Evolutionary conservation across 2,113 vertebrate genomes (phyloP).

Genomic region (Aegotheles bennettii): DNA sequence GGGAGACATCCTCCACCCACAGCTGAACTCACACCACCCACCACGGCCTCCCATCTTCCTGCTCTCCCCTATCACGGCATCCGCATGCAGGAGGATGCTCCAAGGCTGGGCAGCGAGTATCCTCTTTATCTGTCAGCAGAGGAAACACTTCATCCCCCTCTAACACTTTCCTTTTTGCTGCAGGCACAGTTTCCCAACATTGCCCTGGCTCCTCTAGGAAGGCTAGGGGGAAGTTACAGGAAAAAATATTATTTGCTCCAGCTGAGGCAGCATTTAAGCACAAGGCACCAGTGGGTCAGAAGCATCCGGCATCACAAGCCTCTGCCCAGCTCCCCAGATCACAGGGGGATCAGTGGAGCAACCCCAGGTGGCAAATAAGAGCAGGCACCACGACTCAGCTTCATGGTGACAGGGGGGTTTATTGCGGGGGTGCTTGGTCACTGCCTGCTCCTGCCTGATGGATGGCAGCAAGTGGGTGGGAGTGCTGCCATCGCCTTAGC

Average conservation of each 20-base stretch:
- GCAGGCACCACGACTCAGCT: accelerated
- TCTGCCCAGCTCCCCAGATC: neutral
- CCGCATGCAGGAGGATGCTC: neutral
- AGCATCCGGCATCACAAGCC: neutral
- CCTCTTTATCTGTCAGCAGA: constrained; percentile 12
- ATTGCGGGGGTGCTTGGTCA: neutral
- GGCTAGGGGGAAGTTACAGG: neutral
- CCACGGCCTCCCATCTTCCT: neutral
- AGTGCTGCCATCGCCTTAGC: neutral
- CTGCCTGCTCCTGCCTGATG: neutral
- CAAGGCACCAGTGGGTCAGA: neutral
- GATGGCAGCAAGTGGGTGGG: constrained; percentile 16
- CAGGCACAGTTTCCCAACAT: neutral
- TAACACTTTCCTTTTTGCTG: neutral
- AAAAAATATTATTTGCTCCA: neutral
- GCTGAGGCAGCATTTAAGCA: neutral
- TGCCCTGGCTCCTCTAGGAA: accelerated
- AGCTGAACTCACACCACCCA: neutral
- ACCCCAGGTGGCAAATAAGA: accelerated
- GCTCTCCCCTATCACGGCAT: neutral
- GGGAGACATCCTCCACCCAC: accelerated
- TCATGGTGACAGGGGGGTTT: neutral
- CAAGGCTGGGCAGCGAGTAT: neutral
- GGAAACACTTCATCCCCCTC: neutral
- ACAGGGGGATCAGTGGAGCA: neutral